phyloP scores from a whole-genome alignment of 1,140 invertebrate species.

The Papilio machaon region DNA sequence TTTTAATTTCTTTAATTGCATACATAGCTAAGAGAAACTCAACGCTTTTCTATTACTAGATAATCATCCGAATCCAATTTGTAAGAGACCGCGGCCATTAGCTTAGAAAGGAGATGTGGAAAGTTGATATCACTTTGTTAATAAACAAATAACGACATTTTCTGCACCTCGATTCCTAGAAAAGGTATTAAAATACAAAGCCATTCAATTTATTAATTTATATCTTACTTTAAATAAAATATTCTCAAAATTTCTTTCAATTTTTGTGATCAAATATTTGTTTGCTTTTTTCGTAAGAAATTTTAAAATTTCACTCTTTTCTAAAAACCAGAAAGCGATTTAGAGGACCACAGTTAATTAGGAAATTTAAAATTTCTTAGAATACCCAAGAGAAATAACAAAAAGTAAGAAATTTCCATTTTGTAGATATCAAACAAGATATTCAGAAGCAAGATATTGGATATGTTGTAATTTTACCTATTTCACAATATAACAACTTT shows the following conservation, averaged over 20 bases:
- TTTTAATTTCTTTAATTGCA: not conserved
- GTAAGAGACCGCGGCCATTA: conserved; percentile 6
- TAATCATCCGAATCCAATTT: conserved; percentile 20
- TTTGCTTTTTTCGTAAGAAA: not conserved
- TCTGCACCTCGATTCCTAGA: not conserved
- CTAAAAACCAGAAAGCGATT: not conserved
- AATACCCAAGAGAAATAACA: not conserved
- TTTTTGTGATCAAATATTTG: too few relatives aligned
- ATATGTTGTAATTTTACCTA: not conserved
- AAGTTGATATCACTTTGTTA: conserved; percentile 15
- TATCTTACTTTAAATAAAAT: not conserved
- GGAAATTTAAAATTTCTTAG: not conserved
- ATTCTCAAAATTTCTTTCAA: not conserved
- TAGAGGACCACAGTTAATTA: not conserved
- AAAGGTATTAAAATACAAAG: not conserved
- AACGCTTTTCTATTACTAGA: conserved; percentile 12
- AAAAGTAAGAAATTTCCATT: not conserved
- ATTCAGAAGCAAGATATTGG: not conserved
- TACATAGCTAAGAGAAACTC: conserved; percentile 1
- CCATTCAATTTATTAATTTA: not conserved
- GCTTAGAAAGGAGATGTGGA: conserved; percentile 22
- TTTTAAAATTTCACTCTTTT: not conserved
- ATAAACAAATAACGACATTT: conserved; percentile 10
- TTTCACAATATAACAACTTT: not conserved
- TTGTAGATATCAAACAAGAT: not conserved